These are phyloP conservation scores for Cyphomyrus discorhynchus DNA, from an alignment of 2,113 vertebrate species.

Conservation along the genomic window DNA sequence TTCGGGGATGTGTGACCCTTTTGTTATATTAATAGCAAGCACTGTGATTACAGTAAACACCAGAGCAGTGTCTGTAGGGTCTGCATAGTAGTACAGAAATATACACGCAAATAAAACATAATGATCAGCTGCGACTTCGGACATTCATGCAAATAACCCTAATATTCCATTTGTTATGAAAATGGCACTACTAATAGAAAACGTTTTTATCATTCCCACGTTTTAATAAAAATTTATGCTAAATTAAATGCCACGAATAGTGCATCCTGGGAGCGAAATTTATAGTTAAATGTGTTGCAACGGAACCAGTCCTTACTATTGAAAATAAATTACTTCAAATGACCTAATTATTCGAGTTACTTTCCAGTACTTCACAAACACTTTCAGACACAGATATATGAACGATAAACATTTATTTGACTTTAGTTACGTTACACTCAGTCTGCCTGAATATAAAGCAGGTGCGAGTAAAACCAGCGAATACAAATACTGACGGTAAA, in stretches of 20 bases:
- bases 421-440: neutral
- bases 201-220: neutral
- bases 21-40: neutral
- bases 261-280: neutral
- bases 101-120: neutral
- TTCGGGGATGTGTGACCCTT: neutral
- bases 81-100: neutral
- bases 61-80: neutral
- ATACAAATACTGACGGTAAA: neutral
- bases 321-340: neutral
- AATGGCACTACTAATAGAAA: neutral
- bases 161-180: neutral
- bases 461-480: neutral
- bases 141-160: neutral
- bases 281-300: neutral
- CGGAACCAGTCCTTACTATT: neutral
- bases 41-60: neutral
- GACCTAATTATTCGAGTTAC: neutral
- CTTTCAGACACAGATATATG: neutral
- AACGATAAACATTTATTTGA: constrained; percentile 20
- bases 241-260: neutral
- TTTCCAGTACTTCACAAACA: neutral
- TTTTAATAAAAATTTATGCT: neutral
- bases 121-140: neutral
- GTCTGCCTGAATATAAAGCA: neutral